A percentile compares a stretch with the other conserved stretches of the same genome.
Evolutionary conservation across 2,888 invertebrate species (phyloP).

Genomic region (Labia minor): DNA sequence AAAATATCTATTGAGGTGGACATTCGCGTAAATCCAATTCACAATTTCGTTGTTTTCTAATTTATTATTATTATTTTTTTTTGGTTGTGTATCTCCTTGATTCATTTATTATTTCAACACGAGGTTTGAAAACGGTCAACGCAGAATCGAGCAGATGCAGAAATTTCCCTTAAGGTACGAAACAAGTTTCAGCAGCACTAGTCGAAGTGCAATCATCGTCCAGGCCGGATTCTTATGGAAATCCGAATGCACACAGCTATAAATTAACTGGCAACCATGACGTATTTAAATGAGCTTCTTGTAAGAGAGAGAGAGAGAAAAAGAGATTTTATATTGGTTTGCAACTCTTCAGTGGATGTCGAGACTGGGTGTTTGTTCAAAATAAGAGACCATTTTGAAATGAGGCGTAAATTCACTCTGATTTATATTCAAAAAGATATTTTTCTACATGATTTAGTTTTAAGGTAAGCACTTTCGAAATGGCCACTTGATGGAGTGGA

Average conservation of each 20-base stretch:
- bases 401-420: background rate
- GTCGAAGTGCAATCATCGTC: background rate
- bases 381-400: background rate
- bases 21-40: background rate
- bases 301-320: background rate
- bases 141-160: background rate
- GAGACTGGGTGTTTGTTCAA: background rate
- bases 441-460: background rate
- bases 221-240: background rate
- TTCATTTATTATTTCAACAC: background rate
- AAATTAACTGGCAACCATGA: background rate
- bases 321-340: background rate
- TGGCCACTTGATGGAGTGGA: background rate
- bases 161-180: background rate
- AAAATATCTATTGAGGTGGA: too few relatives aligned
- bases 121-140: background rate
- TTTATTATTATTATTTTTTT: too few relatives aligned
- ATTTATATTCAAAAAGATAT: background rate
- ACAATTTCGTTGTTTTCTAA: background rate
- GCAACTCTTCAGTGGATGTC: background rate
- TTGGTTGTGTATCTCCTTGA: background rate
- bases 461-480: background rate
- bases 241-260: background rate
- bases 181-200: background rate
- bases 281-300: slow-evolving; percentile 1